Evolutionary conservation across 2,888 invertebrate species (phyloP).

Genomic region (Ferdinandea cuprea): DNA sequence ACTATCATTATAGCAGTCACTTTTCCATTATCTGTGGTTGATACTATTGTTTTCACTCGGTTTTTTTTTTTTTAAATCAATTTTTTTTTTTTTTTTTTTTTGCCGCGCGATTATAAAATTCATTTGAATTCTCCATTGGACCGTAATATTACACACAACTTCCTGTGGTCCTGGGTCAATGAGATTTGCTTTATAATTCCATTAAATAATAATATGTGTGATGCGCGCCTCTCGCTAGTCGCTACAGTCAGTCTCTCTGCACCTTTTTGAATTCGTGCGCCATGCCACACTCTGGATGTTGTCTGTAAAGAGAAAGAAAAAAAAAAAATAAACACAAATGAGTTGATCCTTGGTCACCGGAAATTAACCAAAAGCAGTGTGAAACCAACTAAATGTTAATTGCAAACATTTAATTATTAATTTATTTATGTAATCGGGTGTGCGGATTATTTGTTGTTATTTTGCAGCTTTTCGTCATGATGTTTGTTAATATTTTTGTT

Average conservation of each 20-base stretch:
- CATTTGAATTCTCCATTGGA: constrained; percentile 50
- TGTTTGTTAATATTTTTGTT: constrained; percentile 8
- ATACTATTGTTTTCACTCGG: constrained; percentile 32
- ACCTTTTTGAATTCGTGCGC: constrained; percentile 14
- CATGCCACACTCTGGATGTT: too few species aligned
- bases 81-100: background rate
- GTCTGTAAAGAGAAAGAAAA: background rate
- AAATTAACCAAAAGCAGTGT: constrained; percentile 69
- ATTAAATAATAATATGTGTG: constrained; percentile 42
- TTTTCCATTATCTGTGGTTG: constrained; percentile 46
- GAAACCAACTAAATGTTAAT: constrained; percentile 69
- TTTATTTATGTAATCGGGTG: constrained; percentile 54
- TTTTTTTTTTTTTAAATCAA: constrained; percentile 14
- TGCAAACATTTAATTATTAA: constrained; percentile 62
- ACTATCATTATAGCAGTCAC: constrained; percentile 10
- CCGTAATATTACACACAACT: constrained; percentile 55
- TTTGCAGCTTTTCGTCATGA: background rate
- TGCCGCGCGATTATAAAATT: constrained; percentile 23
- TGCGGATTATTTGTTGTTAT: constrained; percentile 21
- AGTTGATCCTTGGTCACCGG: constrained; percentile 58
- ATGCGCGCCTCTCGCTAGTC: background rate
- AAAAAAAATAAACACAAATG: background rate
- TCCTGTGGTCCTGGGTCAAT: constrained; percentile 56
- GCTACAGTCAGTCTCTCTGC: too few species aligned
- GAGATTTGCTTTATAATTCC: constrained; percentile 59